These are phyloP conservation scores for Athalia cordata DNA, from an alignment of 2,888 invertebrate genomes.

Conservation along the genomic window DNA sequence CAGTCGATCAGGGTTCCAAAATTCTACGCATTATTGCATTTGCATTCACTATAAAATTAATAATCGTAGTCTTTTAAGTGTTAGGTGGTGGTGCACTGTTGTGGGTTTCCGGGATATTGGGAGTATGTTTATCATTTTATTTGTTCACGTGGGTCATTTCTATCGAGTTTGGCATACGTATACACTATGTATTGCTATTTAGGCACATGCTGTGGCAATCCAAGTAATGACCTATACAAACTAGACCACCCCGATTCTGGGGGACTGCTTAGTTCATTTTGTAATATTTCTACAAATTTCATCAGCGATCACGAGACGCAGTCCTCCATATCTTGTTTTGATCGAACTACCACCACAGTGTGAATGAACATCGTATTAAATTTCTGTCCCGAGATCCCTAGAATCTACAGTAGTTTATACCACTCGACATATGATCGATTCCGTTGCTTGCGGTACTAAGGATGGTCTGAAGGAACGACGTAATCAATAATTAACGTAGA, in stretches of 20 bases:
- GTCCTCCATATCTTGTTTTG: not conserved
- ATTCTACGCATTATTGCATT: slow-evolving; percentile 46
- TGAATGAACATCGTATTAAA: not conserved
- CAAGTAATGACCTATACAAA: not conserved
- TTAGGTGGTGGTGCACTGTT: slow-evolving; percentile 44
- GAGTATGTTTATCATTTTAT: slow-evolving; percentile 12
- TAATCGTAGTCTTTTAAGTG: slow-evolving; percentile 45
- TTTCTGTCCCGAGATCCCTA: slow-evolving; percentile 35
- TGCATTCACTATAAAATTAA: slow-evolving; percentile 49
- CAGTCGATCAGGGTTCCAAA: slow-evolving; percentile 30
- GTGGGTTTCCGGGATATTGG: slow-evolving; percentile 45
- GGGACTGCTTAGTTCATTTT: too few species aligned
- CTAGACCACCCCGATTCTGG: not conserved
- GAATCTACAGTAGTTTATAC: slow-evolving; percentile 38
- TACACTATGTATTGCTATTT: not conserved
- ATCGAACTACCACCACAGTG: not conserved
- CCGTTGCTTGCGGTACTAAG: slow-evolving; percentile 41
- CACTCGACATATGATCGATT: slow-evolving; percentile 10
- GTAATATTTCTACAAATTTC: not conserved
- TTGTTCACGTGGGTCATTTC: not conserved
- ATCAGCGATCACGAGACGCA: not conserved
- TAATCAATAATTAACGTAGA: slow-evolving; percentile 37
- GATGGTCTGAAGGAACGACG: slow-evolving; percentile 36
- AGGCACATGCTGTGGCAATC: not conserved
- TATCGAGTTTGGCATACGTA: not conserved